A percentile compares a stretch with the other conserved stretches of the same genome.
Conservation (phyloP, 1,140 invertebrate species). For the Diuraphis noxia region DNA sequence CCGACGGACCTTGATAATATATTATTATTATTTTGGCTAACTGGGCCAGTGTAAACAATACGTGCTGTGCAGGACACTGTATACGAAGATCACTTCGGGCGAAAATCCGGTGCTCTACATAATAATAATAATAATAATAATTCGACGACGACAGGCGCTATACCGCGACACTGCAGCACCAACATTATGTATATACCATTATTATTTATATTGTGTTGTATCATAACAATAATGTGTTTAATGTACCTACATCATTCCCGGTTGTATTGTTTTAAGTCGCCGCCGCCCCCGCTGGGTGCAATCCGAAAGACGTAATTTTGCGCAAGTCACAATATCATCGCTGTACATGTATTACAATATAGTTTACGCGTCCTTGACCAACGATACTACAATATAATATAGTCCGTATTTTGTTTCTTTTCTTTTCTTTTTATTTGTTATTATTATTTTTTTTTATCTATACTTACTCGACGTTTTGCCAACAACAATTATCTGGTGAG, state of each 20-base stretch:
- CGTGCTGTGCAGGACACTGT: background rate
- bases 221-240: background rate
- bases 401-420: background rate
- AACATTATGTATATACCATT: background rate
- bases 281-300: background rate
- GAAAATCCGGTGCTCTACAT: slow-evolving; percentile 38
- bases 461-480: background rate
- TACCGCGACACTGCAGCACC: background rate
- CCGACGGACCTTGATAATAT: slow-evolving; percentile 10
- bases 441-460: background rate
- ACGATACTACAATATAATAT: background rate
- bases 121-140: background rate
- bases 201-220: slow-evolving; percentile 9
- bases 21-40: background rate
- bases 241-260: background rate
- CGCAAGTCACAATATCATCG: background rate
- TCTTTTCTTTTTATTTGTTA: background rate
- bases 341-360: background rate
- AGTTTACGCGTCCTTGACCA: background rate
- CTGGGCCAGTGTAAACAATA: slow-evolving; percentile 33
- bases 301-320: background rate
- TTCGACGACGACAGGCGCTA: background rate
- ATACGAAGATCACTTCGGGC: background rate
- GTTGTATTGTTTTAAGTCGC: background rate
- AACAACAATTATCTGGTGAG: background rate